Conservation (phyloP, 1,140 invertebrate genomes). For the Pseudomyrmex concolor region DNA sequence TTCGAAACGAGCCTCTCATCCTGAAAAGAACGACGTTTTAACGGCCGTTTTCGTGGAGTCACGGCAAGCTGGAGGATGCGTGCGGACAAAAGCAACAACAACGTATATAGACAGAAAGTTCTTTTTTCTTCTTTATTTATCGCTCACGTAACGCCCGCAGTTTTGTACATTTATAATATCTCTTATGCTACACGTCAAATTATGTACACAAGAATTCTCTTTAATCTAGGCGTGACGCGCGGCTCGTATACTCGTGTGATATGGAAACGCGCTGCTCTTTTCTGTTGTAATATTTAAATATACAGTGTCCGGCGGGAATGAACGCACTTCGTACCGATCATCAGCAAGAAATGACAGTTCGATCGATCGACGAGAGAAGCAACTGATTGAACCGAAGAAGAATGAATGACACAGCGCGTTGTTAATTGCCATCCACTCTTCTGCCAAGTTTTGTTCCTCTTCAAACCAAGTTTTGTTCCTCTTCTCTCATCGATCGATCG, state of each 20-base stretch:
- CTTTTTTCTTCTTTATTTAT: slow-evolving; percentile 55
- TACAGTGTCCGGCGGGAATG: no score
- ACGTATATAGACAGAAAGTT: slow-evolving; percentile 48
- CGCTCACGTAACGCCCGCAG: slow-evolving; percentile 42
- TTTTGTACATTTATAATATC: slow-evolving; percentile 74
- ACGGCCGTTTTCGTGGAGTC: slow-evolving; percentile 28
- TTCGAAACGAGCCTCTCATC: slow-evolving; percentile 6
- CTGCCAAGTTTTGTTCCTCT: no score
- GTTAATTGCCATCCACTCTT: no score
- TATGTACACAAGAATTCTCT: slow-evolving; percentile 58
- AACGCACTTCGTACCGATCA: no score
- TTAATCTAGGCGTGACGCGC: neutral
- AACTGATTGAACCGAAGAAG: no score
- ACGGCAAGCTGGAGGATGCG: neutral
- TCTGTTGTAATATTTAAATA: no score
- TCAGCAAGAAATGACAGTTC: no score
- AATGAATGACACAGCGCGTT: no score
- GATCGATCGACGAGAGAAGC: no score
- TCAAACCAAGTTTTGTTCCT: no score
- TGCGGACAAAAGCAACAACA: slow-evolving; percentile 5
- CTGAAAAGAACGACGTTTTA: slow-evolving; percentile 24
- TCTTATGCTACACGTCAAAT: slow-evolving; percentile 36
- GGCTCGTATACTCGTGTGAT: slow-evolving; percentile 25
- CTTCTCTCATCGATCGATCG: no score
- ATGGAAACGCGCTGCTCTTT: no score